Base-by-base conservation (phyloP, 1,140 invertebrate genomes). In the Gonatopus flavifemur region DNA sequence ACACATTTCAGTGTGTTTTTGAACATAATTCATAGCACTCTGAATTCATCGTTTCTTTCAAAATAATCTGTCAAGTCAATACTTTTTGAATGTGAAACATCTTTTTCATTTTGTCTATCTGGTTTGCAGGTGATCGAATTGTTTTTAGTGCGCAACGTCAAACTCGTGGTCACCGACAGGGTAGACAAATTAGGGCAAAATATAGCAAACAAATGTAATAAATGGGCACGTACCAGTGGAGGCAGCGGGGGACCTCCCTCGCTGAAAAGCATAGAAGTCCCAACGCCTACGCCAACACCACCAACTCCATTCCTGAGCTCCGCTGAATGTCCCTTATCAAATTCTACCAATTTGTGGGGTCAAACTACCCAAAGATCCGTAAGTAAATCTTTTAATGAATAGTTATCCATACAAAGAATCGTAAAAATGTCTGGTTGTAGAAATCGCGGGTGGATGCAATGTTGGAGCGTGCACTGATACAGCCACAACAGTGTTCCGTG, bases 401-500 rank as follows among this genome's bases (percentile, higher is more conserved):
- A n/a, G n/a, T n/a, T n/a, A n/a, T n/a, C n/a, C n/a, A n/a, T n/a
- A n/a, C n/a, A n/a, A n/a, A n/a, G n/a, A n/a, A n/a, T n/a, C n/a
- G n/a, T n/a, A n/a, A n/a, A n/a, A n/a, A n/a, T 21, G 5, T 43
- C 40, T 45, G 38, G 55, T 56, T 63, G 44, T 45, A 80, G 79
- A 82, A 82, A 80, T 82, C 82, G 44, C 83, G 85, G 57, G 83
- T 81, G 60, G 84, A 86, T 83, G 84, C 84, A 69, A 87, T 87
- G 81, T 81, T 87, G 74, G 83, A 86, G 80, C 82, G 82, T 77
- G 78, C 81, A 70, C 78, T 76, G 67, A 76, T 72, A 48, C 74
- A 77, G 68, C 75, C 77, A 68, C 76, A 82, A 65, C 75, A 76
- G 64, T 75, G 72, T 76, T 76, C 71, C 61, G 72, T 76, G 63